These are phyloP conservation scores for Hetaerina americana DNA, from an alignment of 1,140 invertebrate genomes.

Conservation along the genomic window DNA sequence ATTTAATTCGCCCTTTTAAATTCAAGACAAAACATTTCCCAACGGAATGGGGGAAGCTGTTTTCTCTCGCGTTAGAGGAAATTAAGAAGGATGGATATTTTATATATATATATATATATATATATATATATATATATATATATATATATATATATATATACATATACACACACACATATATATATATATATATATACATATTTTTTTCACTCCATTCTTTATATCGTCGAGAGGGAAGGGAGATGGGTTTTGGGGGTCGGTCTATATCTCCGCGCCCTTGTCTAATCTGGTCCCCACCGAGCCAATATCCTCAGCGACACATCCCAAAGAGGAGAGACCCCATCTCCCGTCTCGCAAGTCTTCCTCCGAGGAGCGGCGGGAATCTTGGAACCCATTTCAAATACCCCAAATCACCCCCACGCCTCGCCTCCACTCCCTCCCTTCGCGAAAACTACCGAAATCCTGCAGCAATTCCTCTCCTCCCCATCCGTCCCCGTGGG, in stretches of 20 bases:
- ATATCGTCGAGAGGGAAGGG: too few species aligned
- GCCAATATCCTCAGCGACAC: background rate
- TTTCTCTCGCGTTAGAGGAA: too few species aligned
- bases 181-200: too few species aligned
- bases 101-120: too few species aligned
- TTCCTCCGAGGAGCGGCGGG: background rate
- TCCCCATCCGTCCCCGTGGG: background rate
- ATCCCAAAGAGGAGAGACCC: background rate
- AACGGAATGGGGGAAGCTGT: background rate
- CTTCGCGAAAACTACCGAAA: background rate
- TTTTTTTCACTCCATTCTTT: too few species aligned
- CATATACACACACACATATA: too few species aligned
- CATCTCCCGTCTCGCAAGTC: background rate
- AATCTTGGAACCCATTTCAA: background rate
- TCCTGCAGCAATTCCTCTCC: background rate
- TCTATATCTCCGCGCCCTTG: too few species aligned
- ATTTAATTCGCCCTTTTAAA: background rate
- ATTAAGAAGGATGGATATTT: too few species aligned
- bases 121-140: too few species aligned
- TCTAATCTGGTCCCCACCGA: background rate
- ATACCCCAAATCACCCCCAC: too few species aligned
- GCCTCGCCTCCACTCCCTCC: background rate
- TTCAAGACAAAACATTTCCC: background rate
- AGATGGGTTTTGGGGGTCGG: too few species aligned
- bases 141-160: too few species aligned